Base-by-base conservation (phyloP, 2,888 invertebrate species). In the Mesorhabditis sp. region DNA sequence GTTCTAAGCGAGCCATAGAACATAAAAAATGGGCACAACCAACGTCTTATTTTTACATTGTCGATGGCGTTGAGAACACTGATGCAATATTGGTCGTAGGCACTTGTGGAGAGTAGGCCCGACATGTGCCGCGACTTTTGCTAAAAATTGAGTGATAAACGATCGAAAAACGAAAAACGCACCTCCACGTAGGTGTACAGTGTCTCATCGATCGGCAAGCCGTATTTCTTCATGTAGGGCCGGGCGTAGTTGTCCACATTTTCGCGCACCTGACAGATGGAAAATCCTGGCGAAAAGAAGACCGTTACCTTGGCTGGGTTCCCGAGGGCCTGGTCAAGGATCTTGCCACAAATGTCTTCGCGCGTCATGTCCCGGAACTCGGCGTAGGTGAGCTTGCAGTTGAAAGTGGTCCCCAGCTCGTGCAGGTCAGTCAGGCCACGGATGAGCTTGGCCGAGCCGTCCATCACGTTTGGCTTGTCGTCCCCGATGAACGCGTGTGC, bases 71-170 rank as follows among this genome's bases (percentile, higher is more conserved):
- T 74, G 66, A 74, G 72, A 13, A 81, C 66, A 58, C 76, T 72
- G 45, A 81, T 71, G 65, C 79, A 81, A 64, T 78, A 75, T 44
- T 74, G 73, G 44, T 79, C 80, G 78, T 76, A 80, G 45, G 78
- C 72, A 43, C 67, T 58, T 0, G 72, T 65, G 4, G 62, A 69
- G 64, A 66, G 7, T 5, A 58, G 62, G 4, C 63, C 67, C 41
- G 62, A 13, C 5, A 68, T 50, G 10, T 68, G 64, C 10, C 43
- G 45, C 3, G 70, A 72, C 42, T 65, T 68, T 5, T 66, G 45
- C 70, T 72, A 44, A 45, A 70, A 44, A 28, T n/a, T 13, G 41
- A 7, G 41, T 7, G n/a, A 6, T n/a, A 7, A 28, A 28, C 15
- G 41, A 15, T 15, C 6, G 6, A 50, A 2, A 50, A 13, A 50